These are phyloP conservation scores for Triplophysa yarkandensis DNA, from an alignment of 2,797 vertebrate genomes.

Conservation along the genomic window DNA sequence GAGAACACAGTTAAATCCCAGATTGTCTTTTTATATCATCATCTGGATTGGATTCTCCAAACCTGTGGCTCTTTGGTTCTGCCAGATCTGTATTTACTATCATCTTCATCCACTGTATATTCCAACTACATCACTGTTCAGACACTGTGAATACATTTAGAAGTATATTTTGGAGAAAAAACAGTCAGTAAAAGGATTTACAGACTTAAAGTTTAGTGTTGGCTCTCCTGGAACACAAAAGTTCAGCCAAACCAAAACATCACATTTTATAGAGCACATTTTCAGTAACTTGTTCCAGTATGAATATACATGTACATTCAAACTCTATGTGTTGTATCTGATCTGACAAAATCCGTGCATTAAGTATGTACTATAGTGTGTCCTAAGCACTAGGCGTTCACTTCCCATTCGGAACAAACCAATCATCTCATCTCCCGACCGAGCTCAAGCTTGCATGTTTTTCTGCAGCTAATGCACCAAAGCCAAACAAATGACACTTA, in stretches of 20 bases:
- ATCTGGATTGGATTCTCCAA: conserved; percentile 9
- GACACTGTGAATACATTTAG: background rate
- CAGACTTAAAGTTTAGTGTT: conserved; percentile 3
- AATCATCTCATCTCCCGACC: background rate
- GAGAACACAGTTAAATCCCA: conserved; percentile 24
- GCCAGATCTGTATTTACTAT: conserved; percentile 9
- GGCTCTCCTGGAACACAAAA: conserved; percentile 6
- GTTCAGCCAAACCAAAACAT: conserved; percentile 27
- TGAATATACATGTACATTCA: conserved; percentile 13
- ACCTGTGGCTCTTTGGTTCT: conserved; percentile 3
- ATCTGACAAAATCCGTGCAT: too few relatives aligned
- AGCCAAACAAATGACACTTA: conserved; percentile 29
- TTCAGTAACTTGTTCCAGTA: conserved; percentile 14
- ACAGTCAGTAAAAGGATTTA: background rate
- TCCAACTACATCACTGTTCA: background rate
- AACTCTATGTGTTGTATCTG: too few relatives aligned
- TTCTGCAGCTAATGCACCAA: conserved; percentile 15
- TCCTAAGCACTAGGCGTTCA: background rate
- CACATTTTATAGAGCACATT: conserved; percentile 28
- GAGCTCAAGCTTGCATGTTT: conserved; percentile 17
- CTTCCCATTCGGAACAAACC: background rate
- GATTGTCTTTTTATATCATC: conserved; percentile 26
- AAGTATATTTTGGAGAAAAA: conserved; percentile 32
- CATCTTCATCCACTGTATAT: conserved; percentile 8
- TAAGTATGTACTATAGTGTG: background rate